Conservation (phyloP, 2,797 vertebrate genomes). For the Streptopelia turtur region DNA sequence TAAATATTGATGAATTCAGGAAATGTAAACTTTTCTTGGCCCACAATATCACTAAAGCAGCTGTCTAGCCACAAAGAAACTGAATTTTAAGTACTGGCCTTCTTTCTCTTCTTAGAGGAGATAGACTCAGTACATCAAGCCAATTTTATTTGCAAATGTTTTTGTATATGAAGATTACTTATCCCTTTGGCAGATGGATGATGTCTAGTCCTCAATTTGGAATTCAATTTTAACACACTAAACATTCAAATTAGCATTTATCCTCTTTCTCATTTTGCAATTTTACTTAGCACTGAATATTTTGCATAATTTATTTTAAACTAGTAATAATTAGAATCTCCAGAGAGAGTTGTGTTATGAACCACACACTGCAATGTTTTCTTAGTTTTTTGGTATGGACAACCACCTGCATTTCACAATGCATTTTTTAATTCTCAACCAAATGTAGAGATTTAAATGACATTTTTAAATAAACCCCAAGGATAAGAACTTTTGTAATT, state of each 20-base stretch:
- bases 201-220: background rate
- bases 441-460: background rate
- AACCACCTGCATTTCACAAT: background rate
- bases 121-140: background rate
- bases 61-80: background rate
- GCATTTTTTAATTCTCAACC: background rate
- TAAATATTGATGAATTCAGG: background rate
- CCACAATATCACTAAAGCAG: background rate
- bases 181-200: background rate
- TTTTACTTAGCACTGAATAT: background rate
- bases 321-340: background rate
- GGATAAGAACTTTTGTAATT: background rate
- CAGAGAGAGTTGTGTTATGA: background rate
- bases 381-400: background rate
- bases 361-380: background rate
- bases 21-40: background rate
- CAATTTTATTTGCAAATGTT: background rate
- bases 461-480: background rate
- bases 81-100: background rate
- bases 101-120: background rate
- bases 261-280: background rate
- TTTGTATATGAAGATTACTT: background rate
- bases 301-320: background rate
- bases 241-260: background rate
- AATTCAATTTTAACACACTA: background rate